Evolutionary conservation across 2,888 invertebrate species (phyloP).

Genomic region (Hyalella azteca): DNA sequence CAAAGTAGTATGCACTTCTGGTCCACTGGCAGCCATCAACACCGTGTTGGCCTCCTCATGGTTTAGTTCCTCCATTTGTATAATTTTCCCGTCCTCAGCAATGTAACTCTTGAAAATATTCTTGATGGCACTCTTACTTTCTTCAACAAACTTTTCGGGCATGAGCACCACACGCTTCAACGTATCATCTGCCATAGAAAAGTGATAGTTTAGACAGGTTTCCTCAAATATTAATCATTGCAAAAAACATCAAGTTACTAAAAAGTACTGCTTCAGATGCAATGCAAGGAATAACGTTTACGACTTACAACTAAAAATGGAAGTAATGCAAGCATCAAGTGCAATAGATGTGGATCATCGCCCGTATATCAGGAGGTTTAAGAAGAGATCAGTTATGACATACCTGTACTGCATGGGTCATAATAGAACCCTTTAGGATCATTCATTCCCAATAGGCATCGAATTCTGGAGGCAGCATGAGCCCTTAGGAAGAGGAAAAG

Average conservation of each 20-base stretch:
- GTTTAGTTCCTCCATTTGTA: conserved; percentile 73
- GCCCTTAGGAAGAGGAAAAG: conserved; percentile 80
- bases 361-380: no score
- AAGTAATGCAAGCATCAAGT: not conserved
- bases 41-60: conserved; percentile 81
- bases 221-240: no score
- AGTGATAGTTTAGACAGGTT: no score
- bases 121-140: conserved; percentile 72
- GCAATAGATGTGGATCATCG: no score
- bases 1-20: conserved; percentile 42
- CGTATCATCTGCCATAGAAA: conserved; percentile 67
- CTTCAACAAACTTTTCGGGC: conserved; percentile 73
- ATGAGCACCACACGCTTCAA: conserved; percentile 78
- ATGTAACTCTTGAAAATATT: conserved; percentile 63
- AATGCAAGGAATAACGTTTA: no score
- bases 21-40: conserved; percentile 75
- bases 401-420: conserved; percentile 67
- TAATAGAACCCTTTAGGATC: conserved; percentile 65
- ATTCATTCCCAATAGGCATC: conserved; percentile 61
- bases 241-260: no score
- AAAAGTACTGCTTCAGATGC: no score
- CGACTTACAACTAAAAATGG: no score
- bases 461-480: conserved; percentile 73
- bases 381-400: conserved; percentile 50
- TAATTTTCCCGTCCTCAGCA: conserved; percentile 41